Evolutionary conservation across 2,888 invertebrate species (phyloP), one percentile per base, ranked within the genome.

Genomic region (Spisula solida): DNA sequence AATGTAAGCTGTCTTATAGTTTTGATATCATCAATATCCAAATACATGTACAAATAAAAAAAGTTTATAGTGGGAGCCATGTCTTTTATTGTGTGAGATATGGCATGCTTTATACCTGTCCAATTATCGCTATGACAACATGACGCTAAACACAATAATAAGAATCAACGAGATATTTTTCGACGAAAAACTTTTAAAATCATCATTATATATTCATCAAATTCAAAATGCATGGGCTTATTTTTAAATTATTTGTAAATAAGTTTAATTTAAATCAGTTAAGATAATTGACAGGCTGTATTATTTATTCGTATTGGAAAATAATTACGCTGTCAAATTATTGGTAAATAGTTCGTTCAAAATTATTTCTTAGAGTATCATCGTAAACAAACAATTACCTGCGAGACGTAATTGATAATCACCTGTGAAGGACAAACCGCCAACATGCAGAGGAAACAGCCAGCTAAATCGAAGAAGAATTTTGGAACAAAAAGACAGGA

Each of bases 401-500:
- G 41, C 41, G 41, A 41, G 41, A 41, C 41, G 41, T 41, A 41
- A 41, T 41, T 41, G 41, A 41, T 41, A 41, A 41, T 41, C 8
- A 41, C 41, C 41, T 25, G 51, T 51, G 12, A 66, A 10, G 60
- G n/a, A 66, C 25, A 25, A 5, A 51, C 25, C 1, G 12, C 6
- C 60, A 20, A 31, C n/a, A 31, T 8, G 47, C 29, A 41, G 47
- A 75, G 75, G 66, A 85, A 79, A 82, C 90, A 90, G 92, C 92
- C 92, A 82, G 70, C 31, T 25, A 90, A 90, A 89, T 51, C 81
- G 0, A 88, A 88, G 78, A 91, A 86, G 85, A 16, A 60, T 41
- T 81, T 87, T 41, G 90, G 90, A 48, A 89, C 86, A 4, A 89
- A 79, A 66, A 31, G 92, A 79, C 89, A 89, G 80, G 89, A 92